Conservation (phyloP, 2,888 invertebrate genomes). For the Ferdinandea cuprea region DNA sequence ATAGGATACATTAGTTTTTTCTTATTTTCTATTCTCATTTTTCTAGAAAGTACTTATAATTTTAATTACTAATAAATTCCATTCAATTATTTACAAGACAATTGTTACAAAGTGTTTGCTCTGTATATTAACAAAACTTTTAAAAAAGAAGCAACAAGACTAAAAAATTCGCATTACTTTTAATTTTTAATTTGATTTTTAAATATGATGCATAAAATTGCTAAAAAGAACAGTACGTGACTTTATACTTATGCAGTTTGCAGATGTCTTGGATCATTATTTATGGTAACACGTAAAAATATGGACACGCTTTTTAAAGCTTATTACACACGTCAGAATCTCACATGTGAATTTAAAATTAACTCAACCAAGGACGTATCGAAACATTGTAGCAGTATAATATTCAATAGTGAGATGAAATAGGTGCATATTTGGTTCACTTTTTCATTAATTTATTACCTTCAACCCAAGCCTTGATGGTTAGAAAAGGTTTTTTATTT, state of each 20-base stretch:
- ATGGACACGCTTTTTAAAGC: no score
- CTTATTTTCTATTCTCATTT: conserved; percentile 2
- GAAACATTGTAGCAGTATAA: no score
- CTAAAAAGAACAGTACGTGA: no score
- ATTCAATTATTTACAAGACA: conserved; percentile 18
- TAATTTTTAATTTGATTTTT: neutral
- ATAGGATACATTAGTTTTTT: conserved; percentile 38
- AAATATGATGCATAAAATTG: neutral
- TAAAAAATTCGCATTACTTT: neutral
- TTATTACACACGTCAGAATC: no score
- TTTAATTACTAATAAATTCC: conserved; percentile 17
- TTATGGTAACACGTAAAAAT: no score
- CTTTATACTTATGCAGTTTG: no score
- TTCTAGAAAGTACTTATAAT: conserved; percentile 27
- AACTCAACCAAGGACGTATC: no score
- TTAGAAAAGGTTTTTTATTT: neutral
- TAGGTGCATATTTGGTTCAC: neutral
- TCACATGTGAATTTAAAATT: no score
- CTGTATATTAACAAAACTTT: conserved; percentile 12
- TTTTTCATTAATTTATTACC: neutral
- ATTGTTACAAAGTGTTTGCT: conserved; percentile 9
- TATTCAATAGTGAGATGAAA: no score
- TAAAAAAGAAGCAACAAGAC: conserved; percentile 6
- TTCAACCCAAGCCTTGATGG: no score
- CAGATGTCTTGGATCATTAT: no score